phyloP scores from a whole-genome alignment of 2,888 invertebrate species.

The Nomada fucata region DNA sequence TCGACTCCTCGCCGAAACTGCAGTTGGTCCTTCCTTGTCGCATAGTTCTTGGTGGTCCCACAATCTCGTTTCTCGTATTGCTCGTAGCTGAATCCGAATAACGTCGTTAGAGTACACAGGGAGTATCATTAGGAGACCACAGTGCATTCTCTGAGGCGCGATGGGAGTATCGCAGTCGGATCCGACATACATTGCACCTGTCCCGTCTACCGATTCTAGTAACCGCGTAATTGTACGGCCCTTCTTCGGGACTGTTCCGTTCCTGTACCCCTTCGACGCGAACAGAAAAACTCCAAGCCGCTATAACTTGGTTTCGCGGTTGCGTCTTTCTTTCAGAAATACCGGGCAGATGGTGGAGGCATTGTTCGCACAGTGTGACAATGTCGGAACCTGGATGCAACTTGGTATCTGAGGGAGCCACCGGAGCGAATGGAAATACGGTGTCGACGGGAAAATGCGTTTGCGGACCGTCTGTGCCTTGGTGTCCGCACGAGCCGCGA shows the following conservation, averaged over 20 bases:
- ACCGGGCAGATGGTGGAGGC: constrained; percentile 81
- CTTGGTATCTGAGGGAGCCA: constrained; percentile 79
- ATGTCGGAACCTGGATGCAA: constrained; percentile 81
- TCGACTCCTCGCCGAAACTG: constrained; percentile 15
- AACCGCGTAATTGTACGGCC: constrained; percentile 55
- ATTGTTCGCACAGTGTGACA: constrained; percentile 78
- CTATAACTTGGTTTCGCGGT: neutral
- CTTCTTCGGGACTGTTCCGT: constrained; percentile 8
- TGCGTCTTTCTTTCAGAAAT: constrained; percentile 75
- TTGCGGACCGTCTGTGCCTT: constrained; percentile 80
- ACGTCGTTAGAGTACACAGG: constrained; percentile 55
- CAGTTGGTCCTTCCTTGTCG: constrained; percentile 22
- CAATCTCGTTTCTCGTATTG: constrained; percentile 21
- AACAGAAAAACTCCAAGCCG: neutral
- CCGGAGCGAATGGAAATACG: constrained; percentile 66
- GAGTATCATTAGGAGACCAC: constrained; percentile 64
- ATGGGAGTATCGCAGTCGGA: constrained; percentile 33
- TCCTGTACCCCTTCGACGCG: neutral
- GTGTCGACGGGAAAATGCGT: constrained; percentile 78
- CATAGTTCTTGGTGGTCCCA: constrained; percentile 19
- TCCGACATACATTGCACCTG: constrained; percentile 44
- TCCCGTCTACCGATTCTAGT: constrained; percentile 48
- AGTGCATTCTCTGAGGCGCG: constrained; percentile 60
- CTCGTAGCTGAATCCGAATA: constrained; percentile 65
- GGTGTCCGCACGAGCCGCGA: constrained; percentile 80